Evolutionary conservation across 2,113 vertebrate genomes (phyloP).

Genomic region (Channa argus): DNA sequence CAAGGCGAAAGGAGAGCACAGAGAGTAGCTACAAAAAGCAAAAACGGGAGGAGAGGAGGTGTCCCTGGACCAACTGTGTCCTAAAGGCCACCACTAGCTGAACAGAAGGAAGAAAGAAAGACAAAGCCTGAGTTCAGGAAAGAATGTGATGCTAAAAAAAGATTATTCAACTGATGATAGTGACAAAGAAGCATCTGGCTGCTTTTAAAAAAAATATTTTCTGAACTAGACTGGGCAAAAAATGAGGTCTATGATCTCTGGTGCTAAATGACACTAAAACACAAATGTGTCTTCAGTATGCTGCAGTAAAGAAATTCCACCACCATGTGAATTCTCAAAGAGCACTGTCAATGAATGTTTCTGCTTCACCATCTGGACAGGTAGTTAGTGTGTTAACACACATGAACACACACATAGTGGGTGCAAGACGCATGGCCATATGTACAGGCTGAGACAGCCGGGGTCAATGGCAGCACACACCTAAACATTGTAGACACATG

Average conservation of each 20-base stretch:
- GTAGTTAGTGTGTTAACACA: slow-evolving; percentile 65
- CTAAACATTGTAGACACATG: slow-evolving; percentile 49
- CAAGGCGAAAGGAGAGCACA: slow-evolving; percentile 64
- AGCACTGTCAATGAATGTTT: slow-evolving; percentile 52
- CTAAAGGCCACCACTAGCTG: slow-evolving; percentile 57
- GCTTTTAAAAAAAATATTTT: slow-evolving; percentile 11
- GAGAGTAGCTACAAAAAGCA: slow-evolving; percentile 53
- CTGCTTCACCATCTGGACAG: slow-evolving; percentile 73
- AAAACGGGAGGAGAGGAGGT: slow-evolving; percentile 50
- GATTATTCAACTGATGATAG: slow-evolving; percentile 12
- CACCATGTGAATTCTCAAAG: slow-evolving; percentile 39
- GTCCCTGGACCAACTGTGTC: slow-evolving; percentile 52
- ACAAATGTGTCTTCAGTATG: neutral
- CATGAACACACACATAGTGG: slow-evolving; percentile 54
- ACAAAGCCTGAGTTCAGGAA: slow-evolving; percentile 28
- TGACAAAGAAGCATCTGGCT: neutral
- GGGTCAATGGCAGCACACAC: slow-evolving; percentile 63
- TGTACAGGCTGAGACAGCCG: slow-evolving; percentile 52
- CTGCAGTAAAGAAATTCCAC: neutral
- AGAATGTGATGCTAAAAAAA: slow-evolving; percentile 3
- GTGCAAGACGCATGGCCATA: slow-evolving; percentile 63
- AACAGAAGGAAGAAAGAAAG: slow-evolving; percentile 24
- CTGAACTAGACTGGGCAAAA: neutral
- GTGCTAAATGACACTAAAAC: slow-evolving; percentile 1
- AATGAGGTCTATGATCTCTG: slow-evolving; percentile 13